Evolutionary conservation across 2,888 invertebrate species (phyloP).

Genomic region (Epinotia nisella): DNA sequence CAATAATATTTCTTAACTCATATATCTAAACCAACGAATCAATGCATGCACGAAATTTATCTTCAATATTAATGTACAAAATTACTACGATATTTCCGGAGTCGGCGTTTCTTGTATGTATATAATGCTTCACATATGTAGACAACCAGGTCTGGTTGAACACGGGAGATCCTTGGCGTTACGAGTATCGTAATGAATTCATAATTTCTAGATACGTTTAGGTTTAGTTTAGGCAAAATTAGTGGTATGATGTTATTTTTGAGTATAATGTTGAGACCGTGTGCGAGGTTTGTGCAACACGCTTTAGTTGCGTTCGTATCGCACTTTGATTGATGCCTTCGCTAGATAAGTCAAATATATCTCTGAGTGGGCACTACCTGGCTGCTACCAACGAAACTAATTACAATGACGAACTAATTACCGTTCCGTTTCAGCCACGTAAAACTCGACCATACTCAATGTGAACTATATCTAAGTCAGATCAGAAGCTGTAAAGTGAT

Average conservation of each 20-base stretch:
- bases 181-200: constrained; percentile 45
- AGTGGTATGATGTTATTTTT: constrained; percentile 72
- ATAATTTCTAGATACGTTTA: constrained; percentile 69
- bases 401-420: background rate
- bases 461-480: background rate
- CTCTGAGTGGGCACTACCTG: background rate
- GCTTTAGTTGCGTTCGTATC: constrained; percentile 67
- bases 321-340: constrained; percentile 77
- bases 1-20: constrained; percentile 47
- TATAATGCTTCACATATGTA: constrained; percentile 71
- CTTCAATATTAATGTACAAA: constrained; percentile 54
- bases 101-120: constrained; percentile 76
- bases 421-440: background rate
- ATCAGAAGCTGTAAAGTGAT: background rate
- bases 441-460: background rate
- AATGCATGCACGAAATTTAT: constrained; percentile 40
- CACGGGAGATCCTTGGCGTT: constrained; percentile 50
- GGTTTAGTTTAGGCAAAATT: constrained; percentile 77
- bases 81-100: constrained; percentile 50
- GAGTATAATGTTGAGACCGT: constrained; percentile 68
- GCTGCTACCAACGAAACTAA: background rate
- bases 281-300: constrained; percentile 62
- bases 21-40: constrained; percentile 47
- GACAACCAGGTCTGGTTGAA: constrained; percentile 59
- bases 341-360: constrained; percentile 63